Evolutionary conservation across 1,140 invertebrate species (phyloP).

Genomic region (Coelopa frigida): DNA sequence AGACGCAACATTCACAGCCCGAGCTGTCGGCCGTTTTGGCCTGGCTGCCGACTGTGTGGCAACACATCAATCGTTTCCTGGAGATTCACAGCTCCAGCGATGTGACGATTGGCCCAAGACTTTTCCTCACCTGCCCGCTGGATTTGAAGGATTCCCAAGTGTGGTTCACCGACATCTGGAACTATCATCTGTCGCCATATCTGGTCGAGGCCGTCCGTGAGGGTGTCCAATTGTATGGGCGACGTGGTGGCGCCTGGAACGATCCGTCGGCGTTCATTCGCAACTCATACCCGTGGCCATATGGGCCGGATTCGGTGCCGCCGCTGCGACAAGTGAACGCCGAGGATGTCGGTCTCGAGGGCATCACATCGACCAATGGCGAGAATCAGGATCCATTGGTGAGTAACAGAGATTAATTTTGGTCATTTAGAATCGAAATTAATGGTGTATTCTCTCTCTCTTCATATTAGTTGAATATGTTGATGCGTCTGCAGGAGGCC

Average conservation of each 20-base stretch:
- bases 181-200: conserved; percentile 93
- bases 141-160: conserved; percentile 59
- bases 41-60: conserved; percentile 91
- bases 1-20: conserved; percentile 63
- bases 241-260: conserved; percentile 65
- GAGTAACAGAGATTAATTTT: conserved; percentile 16
- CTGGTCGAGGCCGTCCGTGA: conserved; percentile 88
- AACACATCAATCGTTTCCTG: conserved; percentile 90
- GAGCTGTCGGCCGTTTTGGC: conserved; percentile 81
- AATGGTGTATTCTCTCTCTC: conserved; percentile 19
- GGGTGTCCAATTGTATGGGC: conserved; percentile 76
- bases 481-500: conserved; percentile 90
- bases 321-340: conserved; percentile 45
- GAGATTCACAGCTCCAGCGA: conserved; percentile 94
- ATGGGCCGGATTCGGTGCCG: conserved; percentile 44
- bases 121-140: conserved; percentile 56
- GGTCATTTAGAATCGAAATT: conserved; percentile 5
- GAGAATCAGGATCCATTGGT: conserved; percentile 47
- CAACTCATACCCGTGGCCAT: conserved; percentile 86
- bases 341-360: conserved; percentile 59
- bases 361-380: conserved; percentile 43
- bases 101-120: conserved; percentile 79
- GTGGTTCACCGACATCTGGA: conserved; percentile 98
- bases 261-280: conserved; percentile 85
- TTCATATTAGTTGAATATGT: conserved; percentile 77